Percentiles rank a stretch among this genome's conserved stretches.
These are phyloP conservation scores for Patella caerulea DNA, from an alignment of 2,888 invertebrate species.

Conservation along the genomic window DNA sequence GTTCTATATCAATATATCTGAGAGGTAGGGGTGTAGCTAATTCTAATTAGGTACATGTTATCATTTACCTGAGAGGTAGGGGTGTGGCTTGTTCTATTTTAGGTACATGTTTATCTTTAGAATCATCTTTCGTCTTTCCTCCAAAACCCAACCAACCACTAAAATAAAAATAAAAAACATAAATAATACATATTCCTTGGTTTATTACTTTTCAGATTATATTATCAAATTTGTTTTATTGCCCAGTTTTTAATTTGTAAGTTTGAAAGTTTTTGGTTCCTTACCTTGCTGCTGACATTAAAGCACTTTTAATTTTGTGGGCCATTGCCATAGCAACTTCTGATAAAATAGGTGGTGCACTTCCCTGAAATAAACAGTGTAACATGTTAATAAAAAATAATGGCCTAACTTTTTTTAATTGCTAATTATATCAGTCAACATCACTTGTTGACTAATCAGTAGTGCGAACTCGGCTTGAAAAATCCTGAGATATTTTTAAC, in stretches of 20 bases:
- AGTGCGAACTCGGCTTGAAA: too few species aligned
- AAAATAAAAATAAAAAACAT: conserved; percentile 25
- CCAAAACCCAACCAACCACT: conserved; percentile 73
- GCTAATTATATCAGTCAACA: too few species aligned
- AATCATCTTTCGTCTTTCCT: conserved; percentile 58
- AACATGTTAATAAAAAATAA: too few species aligned
- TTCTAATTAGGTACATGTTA: neutral
- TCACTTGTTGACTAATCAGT: too few species aligned
- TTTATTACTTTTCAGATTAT: too few species aligned
- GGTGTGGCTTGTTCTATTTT: conserved; percentile 79
- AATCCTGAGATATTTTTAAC: too few species aligned
- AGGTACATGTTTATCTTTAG: conserved; percentile 64
- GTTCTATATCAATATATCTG: conserved; percentile 63
- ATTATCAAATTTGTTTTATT: too few species aligned
- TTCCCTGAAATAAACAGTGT: conserved; percentile 75
- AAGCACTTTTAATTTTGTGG: conserved; percentile 79
- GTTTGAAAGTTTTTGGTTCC: neutral
- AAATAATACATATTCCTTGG: conserved; percentile 6
- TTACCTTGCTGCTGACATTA: conserved; percentile 73
- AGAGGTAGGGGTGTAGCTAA: conserved; percentile 81
- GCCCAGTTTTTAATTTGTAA: neutral
- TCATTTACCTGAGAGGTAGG: conserved; percentile 77
- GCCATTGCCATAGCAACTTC: conserved; percentile 95
- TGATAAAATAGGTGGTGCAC: conserved; percentile 83
- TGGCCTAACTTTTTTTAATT: too few species aligned